Conservation (phyloP, 2,113 vertebrate genomes). For the Ranitomeya imitator region DNA sequence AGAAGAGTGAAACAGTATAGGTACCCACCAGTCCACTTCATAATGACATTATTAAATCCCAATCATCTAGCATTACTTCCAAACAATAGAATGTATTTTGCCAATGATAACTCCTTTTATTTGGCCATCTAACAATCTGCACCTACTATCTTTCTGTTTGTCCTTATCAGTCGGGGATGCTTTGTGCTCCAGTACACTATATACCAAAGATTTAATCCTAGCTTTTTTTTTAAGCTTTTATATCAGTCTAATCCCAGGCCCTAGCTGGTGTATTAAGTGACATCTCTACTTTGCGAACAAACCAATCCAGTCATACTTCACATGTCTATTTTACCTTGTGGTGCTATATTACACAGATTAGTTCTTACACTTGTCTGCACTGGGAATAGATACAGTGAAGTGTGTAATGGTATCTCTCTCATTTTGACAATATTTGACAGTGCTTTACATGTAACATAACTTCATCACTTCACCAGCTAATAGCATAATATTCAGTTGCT, state of each 20-base stretch:
- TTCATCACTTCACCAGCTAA: background rate
- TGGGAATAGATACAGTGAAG: background rate
- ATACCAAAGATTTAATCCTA: constrained; percentile 47
- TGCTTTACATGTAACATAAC: background rate
- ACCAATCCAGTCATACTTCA: constrained; percentile 39
- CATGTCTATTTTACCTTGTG: constrained; percentile 31
- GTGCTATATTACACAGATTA: constrained; percentile 42
- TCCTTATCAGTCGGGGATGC: constrained; percentile 26
- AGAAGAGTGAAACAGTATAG: constrained; percentile 51
- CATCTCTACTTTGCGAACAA: constrained; percentile 39
- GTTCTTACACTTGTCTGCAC: constrained; percentile 13
- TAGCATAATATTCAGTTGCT: background rate
- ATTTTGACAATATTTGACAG: constrained; percentile 6
- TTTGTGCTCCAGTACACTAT: constrained; percentile 42
- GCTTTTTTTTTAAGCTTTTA: constrained; percentile 40
- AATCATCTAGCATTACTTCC: constrained; percentile 50
- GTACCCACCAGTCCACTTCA: background rate
- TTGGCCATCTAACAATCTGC: constrained; percentile 34
- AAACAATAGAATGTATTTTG: constrained; percentile 46
- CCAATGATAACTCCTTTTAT: constrained; percentile 52
- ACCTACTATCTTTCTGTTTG: constrained; percentile 43
- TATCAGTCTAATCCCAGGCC: constrained; percentile 34
- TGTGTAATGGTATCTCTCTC: background rate
- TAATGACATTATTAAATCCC: constrained; percentile 26
- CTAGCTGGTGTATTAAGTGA: constrained; percentile 42